These are phyloP conservation scores for Indicator indicator DNA, from an alignment of 2,113 vertebrate genomes.

Conservation along the genomic window DNA sequence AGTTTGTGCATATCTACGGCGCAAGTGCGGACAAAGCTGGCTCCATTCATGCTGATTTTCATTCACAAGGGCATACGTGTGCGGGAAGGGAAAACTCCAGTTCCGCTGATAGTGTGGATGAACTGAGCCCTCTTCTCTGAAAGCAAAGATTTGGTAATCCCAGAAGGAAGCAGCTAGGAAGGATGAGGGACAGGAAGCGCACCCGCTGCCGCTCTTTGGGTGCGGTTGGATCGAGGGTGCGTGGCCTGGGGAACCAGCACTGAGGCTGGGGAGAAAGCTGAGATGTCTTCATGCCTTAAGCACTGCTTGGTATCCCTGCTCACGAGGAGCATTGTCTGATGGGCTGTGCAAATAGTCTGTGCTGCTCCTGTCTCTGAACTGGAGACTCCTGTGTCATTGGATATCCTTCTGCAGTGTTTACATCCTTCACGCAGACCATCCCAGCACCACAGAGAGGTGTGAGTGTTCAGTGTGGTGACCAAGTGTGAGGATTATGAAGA, in stretches of 20 bases:
- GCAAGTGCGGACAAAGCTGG: conserved; percentile 2
- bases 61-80: neutral
- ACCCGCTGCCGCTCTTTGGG: neutral
- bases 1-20: conserved; percentile 6
- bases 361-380: neutral
- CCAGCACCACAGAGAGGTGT: rapidly evolving
- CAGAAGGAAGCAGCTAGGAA: neutral
- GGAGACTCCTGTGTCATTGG: neutral
- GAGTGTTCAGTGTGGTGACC: neutral
- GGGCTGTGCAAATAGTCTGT: neutral
- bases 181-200: neutral
- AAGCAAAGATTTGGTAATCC: neutral
- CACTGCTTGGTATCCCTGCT: neutral
- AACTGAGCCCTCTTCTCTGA: neutral
- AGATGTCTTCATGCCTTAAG: neutral
- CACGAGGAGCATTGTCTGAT: neutral
- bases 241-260: neutral
- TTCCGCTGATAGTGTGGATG: neutral
- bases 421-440: neutral
- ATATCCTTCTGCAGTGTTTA: neutral
- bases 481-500: neutral
- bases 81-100: neutral
- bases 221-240: rapidly evolving
- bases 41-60: conserved; percentile 52
- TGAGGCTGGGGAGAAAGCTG: neutral